Conservation (phyloP, 2,797 vertebrate species). For the Atherinosoma microstoma region DNA sequence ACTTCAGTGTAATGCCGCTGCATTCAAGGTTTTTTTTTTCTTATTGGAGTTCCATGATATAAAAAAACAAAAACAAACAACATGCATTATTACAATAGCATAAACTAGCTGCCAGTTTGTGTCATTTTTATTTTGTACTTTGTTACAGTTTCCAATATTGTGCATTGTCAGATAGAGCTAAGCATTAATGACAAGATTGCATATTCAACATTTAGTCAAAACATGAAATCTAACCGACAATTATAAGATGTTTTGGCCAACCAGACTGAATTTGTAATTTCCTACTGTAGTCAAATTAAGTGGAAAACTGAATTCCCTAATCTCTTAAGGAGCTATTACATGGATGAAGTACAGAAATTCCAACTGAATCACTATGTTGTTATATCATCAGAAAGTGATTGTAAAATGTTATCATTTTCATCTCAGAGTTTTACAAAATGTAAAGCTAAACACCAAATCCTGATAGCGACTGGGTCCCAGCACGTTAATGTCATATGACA, state of each 20-base stretch:
- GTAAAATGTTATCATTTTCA: background rate
- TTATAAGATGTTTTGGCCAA: background rate
- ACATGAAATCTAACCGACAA: background rate
- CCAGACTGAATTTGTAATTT: slow-evolving; percentile 1
- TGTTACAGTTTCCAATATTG: background rate
- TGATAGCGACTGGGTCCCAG: background rate
- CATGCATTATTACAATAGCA: background rate
- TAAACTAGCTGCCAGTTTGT: no score
- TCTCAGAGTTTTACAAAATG: background rate
- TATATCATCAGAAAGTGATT: background rate
- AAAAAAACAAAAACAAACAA: slow-evolving; percentile 9
- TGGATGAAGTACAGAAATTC: background rate
- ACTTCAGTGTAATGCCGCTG: background rate
- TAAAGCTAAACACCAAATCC: background rate
- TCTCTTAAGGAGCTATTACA: background rate
- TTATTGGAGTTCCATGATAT: background rate
- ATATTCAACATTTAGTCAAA: background rate
- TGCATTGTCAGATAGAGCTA: background rate
- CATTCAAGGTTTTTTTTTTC: background rate
- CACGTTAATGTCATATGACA: background rate
- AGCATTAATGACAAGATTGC: background rate
- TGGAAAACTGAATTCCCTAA: background rate
- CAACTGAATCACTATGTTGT: background rate
- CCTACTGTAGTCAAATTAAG: background rate
- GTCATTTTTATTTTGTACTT: background rate